Base-by-base conservation (phyloP, 1,140 invertebrate species). In the Steinernema khuongi region DNA sequence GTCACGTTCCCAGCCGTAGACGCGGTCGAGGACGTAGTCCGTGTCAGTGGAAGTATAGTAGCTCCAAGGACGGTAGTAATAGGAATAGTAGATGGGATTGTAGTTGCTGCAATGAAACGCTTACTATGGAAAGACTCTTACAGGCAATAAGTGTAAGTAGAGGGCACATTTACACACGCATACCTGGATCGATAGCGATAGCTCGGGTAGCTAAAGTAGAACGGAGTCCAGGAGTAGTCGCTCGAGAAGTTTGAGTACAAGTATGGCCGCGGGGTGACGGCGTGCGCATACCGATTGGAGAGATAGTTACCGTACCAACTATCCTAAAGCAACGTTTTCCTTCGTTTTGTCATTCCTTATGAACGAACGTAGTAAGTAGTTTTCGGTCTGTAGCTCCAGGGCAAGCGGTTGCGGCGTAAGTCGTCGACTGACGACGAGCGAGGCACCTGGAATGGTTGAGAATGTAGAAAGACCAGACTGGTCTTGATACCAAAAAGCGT, bases 261-360 rank as follows among this genome's bases (percentile, higher is more conserved):
- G 50, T 60, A 60, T 7, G 50, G 50, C 26, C 50, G 11, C 4
- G 50, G 50, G 26, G 50, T 17, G 50, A n/a, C 14, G 11, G 2
- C 4, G 4, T 22, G 50, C 7, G 50, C 14, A 22, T 14, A 60
- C 4, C 4, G 4, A 4, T 14, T 60, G 14, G 50, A 60, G 4
- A 4, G 22, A 60, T 60, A 60, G 50, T 60, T 60, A 22, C 50
- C 50, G 50, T 17, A 60, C 50, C 50, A 60, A 60, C 50, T 60
- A 22, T 60, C 50, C 50, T 60, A 22, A 7, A 60, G 7, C 14
- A 41, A 41, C 7, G 7, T 11, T 41, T 41, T 11, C 36, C 7
- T 41, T 41, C n/a, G n/a, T 7, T 41, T n/a, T 11, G 7, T 11
- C 36, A 41, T 41, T 7, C 36, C 7, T 11, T 41, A n/a, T 11